Evolutionary conservation across 1,140 invertebrate species (phyloP).

Genomic region (Babylonia areolata): DNA sequence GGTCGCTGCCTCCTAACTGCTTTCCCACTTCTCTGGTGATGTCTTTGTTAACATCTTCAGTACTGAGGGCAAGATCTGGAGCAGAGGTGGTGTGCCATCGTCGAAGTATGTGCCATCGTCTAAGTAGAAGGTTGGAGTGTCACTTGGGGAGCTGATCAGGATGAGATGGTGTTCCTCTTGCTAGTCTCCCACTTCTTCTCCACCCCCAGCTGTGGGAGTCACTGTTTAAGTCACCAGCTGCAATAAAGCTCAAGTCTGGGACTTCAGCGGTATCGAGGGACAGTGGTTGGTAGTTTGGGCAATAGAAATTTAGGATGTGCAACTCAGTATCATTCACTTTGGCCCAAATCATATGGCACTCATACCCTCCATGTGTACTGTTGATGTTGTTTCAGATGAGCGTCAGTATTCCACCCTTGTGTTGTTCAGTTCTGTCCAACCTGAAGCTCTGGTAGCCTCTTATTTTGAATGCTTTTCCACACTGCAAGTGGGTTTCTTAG

Average conservation of each 20-base stretch:
- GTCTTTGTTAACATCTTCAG: conserved; percentile 37
- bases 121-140: conserved; percentile 43
- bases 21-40: conserved; percentile 23
- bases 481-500: not conserved
- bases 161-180: conserved; percentile 31
- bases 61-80: conserved; percentile 41
- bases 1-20: too few species aligned
- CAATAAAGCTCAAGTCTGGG: not conserved
- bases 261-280: conserved; percentile 2
- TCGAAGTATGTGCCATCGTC: too few species aligned
- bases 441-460: not conserved
- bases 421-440: too few species aligned
- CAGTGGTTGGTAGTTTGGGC: not conserved
- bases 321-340: not conserved
- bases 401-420: not conserved
- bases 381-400: not conserved
- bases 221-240: too few species aligned
- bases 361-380: not conserved
- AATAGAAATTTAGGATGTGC: conserved; percentile 15
- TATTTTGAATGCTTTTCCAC: not conserved
- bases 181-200: conserved; percentile 15
- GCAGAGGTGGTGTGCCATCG: conserved; percentile 44
- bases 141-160: conserved; percentile 17
- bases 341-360: not conserved
- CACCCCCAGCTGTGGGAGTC: conserved; percentile 7